These are phyloP conservation scores for Drosophila crucigera DNA, from an alignment of 2,888 invertebrate species.

Conservation along the genomic window DNA sequence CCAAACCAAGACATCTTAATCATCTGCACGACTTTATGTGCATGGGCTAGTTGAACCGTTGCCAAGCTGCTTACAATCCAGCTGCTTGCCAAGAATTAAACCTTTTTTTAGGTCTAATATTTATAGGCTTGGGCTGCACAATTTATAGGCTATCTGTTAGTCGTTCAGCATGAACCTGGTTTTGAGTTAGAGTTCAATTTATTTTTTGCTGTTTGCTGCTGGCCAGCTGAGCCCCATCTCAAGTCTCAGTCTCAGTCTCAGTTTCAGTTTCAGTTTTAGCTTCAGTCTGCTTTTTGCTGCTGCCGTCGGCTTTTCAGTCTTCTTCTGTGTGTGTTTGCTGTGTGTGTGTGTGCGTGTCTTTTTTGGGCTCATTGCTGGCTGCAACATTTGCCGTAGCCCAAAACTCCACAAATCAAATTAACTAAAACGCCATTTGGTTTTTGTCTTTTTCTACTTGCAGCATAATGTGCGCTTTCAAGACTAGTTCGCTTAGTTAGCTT, in stretches of 20 bases:
- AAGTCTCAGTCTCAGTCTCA: background rate
- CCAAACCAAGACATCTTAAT: background rate
- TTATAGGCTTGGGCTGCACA: background rate
- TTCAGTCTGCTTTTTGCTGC: conserved; percentile 6
- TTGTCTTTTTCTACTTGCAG: conserved; percentile 80
- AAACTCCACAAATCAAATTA: conserved; percentile 73
- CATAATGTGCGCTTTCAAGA: conserved; percentile 82
- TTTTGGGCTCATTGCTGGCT: conserved; percentile 27
- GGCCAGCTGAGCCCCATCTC: conserved; percentile 48
- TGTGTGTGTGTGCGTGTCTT: background rate
- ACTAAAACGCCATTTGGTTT: conserved; percentile 82
- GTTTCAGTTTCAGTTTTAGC: background rate
- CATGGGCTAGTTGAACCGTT: background rate
- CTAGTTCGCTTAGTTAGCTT: conserved; percentile 69
- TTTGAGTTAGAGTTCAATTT: conserved; percentile 12
- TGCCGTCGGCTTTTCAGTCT: conserved; percentile 4
- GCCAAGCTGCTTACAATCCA: background rate
- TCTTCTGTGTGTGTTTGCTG: background rate
- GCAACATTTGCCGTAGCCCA: conserved; percentile 27
- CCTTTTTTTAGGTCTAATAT: background rate
- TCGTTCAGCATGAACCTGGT: conserved; percentile 16
- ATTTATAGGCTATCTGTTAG: conserved; percentile 7
- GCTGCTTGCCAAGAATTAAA: background rate
- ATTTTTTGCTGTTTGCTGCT: conserved; percentile 2
- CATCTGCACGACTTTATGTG: background rate